A percentile compares a stretch with the other conserved stretches of the same genome.
phyloP scores from a whole-genome alignment of 2,113 vertebrate genomes.

The Leptocoma aspasia region DNA sequence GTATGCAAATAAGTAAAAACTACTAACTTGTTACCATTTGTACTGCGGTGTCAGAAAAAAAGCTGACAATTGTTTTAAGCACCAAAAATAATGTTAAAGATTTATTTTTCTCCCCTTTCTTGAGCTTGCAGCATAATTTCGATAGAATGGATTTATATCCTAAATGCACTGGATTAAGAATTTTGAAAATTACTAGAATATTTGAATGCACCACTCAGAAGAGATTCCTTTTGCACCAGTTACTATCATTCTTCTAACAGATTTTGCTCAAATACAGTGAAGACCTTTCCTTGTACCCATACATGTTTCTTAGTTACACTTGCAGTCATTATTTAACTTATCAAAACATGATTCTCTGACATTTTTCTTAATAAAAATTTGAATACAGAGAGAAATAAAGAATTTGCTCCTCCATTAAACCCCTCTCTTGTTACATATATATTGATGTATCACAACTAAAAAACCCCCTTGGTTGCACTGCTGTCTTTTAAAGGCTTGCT shows the following conservation, averaged over 20 bases:
- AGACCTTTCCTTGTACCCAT: not conserved
- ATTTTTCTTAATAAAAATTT: not conserved
- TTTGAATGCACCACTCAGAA: not conserved
- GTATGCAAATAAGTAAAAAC: not conserved
- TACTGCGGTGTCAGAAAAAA: not conserved
- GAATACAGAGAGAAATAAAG: not conserved
- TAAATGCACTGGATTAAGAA: not conserved
- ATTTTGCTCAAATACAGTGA: not conserved
- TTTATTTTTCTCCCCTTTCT: not conserved
- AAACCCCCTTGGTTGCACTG: not conserved
- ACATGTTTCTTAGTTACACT: not conserved
- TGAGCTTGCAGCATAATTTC: not conserved
- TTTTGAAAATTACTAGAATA: not conserved
- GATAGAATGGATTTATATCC: not conserved
- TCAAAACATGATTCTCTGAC: not conserved
- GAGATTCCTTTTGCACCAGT: not conserved
- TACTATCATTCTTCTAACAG: not conserved
- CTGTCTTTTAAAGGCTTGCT: not conserved
- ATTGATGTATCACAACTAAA: not conserved
- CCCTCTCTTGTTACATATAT: not conserved
- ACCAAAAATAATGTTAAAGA: not conserved
- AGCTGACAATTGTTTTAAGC: not conserved
- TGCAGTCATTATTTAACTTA: not conserved
- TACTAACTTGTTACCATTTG: not conserved
- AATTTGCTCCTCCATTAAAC: not conserved